Percentiles rank a stretch among this genome's conserved stretches.
These are phyloP conservation scores for Lottia scabra DNA, from an alignment of 2,888 invertebrate genomes.

Conservation along the genomic window DNA sequence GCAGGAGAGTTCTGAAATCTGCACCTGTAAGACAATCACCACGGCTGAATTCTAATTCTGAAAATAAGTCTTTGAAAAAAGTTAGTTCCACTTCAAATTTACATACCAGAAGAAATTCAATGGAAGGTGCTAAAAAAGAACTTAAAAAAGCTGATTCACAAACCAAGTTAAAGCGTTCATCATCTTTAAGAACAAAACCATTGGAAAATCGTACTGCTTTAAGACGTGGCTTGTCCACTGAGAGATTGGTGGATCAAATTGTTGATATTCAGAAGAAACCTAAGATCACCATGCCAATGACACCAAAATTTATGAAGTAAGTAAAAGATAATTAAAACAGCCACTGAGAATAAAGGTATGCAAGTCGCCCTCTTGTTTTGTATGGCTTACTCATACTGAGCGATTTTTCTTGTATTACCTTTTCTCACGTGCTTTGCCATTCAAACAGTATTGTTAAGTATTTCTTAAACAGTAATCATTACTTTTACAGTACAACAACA, in stretches of 20 bases:
- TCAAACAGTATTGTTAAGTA: too few relatives aligned
- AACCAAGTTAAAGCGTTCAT: background rate
- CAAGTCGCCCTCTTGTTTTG: too few relatives aligned
- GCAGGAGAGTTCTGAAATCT: background rate
- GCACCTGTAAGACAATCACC: background rate
- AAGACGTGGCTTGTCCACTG: background rate
- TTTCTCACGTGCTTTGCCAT: too few relatives aligned
- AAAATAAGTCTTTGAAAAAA: background rate
- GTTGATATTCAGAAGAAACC: conserved; percentile 24
- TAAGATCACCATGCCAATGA: conserved; percentile 37
- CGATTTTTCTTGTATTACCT: too few relatives aligned
- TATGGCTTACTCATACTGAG: too few relatives aligned
- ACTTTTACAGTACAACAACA: too few relatives aligned
- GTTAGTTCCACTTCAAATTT: background rate
- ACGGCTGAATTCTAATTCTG: background rate
- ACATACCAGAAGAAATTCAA: background rate
- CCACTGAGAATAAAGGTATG: too few relatives aligned
- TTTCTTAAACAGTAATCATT: too few relatives aligned
- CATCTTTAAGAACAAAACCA: background rate
- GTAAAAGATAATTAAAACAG: conserved; percentile 13
- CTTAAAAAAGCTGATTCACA: background rate
- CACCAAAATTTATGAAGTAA: conserved; percentile 49
- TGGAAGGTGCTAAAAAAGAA: background rate
- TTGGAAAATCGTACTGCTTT: background rate
- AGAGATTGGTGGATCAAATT: background rate